phyloP scores from a whole-genome alignment of 2,888 invertebrate species.

The Tetropium fuscum region DNA sequence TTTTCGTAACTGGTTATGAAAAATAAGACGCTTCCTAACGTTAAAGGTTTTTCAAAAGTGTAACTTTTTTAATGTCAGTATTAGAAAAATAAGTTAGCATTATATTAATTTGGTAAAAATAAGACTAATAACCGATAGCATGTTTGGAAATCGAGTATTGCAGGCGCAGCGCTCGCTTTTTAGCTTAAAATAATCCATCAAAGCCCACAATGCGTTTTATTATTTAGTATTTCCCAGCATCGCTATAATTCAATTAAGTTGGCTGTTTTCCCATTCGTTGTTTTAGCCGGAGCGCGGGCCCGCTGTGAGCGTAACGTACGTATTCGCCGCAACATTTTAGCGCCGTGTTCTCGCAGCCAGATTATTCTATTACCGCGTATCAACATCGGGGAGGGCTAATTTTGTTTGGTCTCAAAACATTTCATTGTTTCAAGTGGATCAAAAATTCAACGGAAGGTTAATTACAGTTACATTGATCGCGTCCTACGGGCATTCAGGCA shows the following conservation, averaged over 20 bases:
- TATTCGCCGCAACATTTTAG: slow-evolving; percentile 47
- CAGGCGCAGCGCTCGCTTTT: slow-evolving; percentile 25
- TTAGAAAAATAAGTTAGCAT: too few species aligned
- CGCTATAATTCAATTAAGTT: slow-evolving; percentile 58
- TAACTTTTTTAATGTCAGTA: too few species aligned
- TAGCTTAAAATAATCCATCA: slow-evolving; percentile 53
- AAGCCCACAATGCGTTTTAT: slow-evolving; percentile 55
- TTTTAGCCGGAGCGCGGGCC: slow-evolving; percentile 43
- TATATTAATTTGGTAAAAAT: too few species aligned
- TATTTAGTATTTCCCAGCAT: slow-evolving; percentile 54
- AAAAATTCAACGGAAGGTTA: slow-evolving; percentile 76
- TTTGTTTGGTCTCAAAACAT: slow-evolving; percentile 78
- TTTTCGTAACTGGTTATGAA: too few species aligned
- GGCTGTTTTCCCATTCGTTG: slow-evolving; percentile 55
- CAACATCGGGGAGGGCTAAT: slow-evolving; percentile 73
- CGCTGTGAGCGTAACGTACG: slow-evolving; percentile 36
- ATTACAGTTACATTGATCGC: slow-evolving; percentile 71
- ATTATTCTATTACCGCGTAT: slow-evolving; percentile 79
- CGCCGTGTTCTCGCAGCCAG: slow-evolving; percentile 68
- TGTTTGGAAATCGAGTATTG: too few species aligned
- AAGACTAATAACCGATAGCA: too few species aligned
- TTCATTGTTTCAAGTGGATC: slow-evolving; percentile 76
- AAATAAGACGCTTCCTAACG: too few species aligned
- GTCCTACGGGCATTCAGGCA: slow-evolving; percentile 18
- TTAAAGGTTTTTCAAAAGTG: too few species aligned